These are phyloP conservation scores for Orthonychiurus folsomi DNA, from an alignment of 2,888 invertebrate species.

Conservation along the genomic window DNA sequence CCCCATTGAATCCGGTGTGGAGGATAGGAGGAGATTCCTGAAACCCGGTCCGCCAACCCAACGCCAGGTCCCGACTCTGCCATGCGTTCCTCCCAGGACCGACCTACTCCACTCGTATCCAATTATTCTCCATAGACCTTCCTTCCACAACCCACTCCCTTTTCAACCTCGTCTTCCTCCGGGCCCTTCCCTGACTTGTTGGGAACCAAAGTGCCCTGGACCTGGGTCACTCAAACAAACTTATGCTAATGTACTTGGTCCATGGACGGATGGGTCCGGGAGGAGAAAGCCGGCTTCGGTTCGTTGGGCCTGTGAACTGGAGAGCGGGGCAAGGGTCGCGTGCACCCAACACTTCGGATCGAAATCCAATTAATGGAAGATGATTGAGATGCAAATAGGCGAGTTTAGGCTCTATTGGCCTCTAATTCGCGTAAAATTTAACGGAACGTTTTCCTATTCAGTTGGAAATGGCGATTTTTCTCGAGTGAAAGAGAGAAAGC, in stretches of 20 bases:
- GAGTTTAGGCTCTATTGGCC: slow-evolving; percentile 41
- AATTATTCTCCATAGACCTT: slow-evolving; percentile 36
- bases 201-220: not conserved
- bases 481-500: slow-evolving; percentile 34
- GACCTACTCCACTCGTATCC: slow-evolving; percentile 32
- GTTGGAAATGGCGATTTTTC: slow-evolving; percentile 41
- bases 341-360: slow-evolving; percentile 24
- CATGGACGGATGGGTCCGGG: not conserved
- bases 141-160: not conserved
- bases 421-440: slow-evolving; percentile 41
- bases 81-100: slow-evolving; percentile 34
- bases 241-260: not conserved
- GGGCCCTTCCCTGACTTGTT: not conserved
- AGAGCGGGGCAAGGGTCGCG: not conserved
- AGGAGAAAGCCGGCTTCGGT: not conserved
- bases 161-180: not conserved
- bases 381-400: slow-evolving; percentile 42
- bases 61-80: slow-evolving; percentile 32
- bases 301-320: not conserved
- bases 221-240: not conserved
- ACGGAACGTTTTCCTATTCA: slow-evolving; percentile 41
- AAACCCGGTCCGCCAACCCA: slow-evolving; percentile 40
- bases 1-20: slow-evolving; percentile 40
- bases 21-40: slow-evolving; percentile 41
- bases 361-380: slow-evolving; percentile 41